Base-by-base conservation (phyloP, 2,888 invertebrate species). In the Temnothorax ravouxi region DNA sequence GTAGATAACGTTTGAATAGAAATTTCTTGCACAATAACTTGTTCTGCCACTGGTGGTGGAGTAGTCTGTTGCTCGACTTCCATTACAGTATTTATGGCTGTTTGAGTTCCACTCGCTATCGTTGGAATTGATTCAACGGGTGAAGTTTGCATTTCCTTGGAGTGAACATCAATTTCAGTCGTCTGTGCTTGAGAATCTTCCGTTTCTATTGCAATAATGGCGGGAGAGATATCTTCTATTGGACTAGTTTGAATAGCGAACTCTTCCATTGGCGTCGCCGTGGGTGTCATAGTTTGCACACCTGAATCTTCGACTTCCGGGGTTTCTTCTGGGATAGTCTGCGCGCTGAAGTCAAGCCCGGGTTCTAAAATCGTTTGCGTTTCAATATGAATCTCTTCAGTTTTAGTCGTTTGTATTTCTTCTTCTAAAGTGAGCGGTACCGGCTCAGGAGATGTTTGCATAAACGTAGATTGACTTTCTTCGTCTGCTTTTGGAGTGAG, bases 361-460 rank as follows among this genome's bases (percentile, higher is more conserved):
- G 95, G 94, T 87, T 96, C 95, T 3, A 97, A 96, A 41, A 96
- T 96, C 18, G 97, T 97, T 94, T 97, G 95, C 76, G 96, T 95
- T 56, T 95, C 95, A 38, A 91, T 92, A 81, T 95, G 93, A 4
- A 91, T 88, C 91, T 96, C 96, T 77, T 94, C 95, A 0, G 95
- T 91, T 71, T 94, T 93, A 85, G 95, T 95, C 9, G 96, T 96
- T 93, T 96, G 96, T 52, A 95, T 93, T 69, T 91, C 89, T 25
- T 80, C 84, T 56, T 93, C 91, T 0, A 86, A 3, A 95, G 93
- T 89, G 95, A 95, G 13, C 93, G 93, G 50, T 38, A 13, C 93
- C 92, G 82, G 94, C 94, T 18, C 83, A 5, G 69, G 76, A 50
- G 83, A 71, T 4, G 81, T 81, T 76, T 81, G 81, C 11, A 62